Evolutionary conservation across 2,113 vertebrate species (phyloP).

Genomic region (Dasyornis broadbenti): DNA sequence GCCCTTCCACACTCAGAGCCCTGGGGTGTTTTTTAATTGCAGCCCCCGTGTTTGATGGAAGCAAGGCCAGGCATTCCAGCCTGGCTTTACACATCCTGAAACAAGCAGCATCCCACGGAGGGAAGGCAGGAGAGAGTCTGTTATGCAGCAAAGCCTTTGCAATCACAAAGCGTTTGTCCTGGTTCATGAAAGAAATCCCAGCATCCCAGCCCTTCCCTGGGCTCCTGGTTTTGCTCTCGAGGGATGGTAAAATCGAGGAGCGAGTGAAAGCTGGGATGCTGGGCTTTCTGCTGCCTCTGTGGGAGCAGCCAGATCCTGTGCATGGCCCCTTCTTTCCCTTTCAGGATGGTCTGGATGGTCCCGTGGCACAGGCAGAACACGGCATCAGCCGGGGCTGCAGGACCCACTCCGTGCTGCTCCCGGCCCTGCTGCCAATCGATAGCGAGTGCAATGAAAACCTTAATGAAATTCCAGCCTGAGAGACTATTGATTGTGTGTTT

Average conservation of each 20-base stretch:
- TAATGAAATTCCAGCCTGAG: slow-evolving; percentile 58
- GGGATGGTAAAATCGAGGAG: background rate
- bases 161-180: background rate
- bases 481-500: slow-evolving; percentile 53
- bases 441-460: slow-evolving; percentile 19
- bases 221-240: background rate
- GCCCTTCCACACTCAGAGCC: background rate
- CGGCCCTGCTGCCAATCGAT: slow-evolving; percentile 17
- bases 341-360: background rate
- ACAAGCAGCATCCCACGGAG: background rate
- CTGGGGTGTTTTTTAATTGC: background rate
- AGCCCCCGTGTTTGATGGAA: background rate
- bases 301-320: background rate
- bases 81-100: background rate
- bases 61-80: background rate
- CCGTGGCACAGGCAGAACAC: background rate
- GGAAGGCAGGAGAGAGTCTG: background rate
- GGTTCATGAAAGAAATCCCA: background rate
- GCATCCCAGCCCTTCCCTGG: background rate
- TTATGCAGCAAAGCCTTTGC: background rate
- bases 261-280: background rate
- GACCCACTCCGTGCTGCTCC: background rate
- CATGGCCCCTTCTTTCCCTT: background rate
- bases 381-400: accelerated
- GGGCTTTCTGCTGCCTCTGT: background rate